Evolutionary conservation across 2,797 vertebrate species (phyloP).

Genomic region (Molossus molossus): DNA sequence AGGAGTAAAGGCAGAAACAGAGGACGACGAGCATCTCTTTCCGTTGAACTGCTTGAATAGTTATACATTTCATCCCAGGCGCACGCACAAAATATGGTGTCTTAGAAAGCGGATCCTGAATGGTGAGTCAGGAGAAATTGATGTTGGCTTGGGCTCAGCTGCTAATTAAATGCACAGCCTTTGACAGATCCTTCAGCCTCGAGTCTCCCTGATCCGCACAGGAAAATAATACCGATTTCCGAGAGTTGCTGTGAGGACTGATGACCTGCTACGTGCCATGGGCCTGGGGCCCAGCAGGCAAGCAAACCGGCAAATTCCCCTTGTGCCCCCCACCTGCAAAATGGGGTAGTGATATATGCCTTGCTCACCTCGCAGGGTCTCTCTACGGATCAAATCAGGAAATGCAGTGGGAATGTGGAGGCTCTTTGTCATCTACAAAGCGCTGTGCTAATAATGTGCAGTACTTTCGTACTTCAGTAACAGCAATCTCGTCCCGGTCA

Average conservation of each 20-base stretch:
- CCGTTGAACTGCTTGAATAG: neutral
- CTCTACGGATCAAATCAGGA: conserved; percentile 55
- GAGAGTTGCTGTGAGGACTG: neutral
- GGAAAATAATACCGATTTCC: neutral
- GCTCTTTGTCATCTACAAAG: neutral
- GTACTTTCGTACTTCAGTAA: neutral
- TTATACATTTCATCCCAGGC: neutral
- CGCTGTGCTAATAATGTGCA: accelerated
- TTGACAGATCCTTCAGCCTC: conserved; percentile 46
- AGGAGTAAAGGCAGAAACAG: neutral
- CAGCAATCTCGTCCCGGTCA: neutral
- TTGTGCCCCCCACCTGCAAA: conserved; percentile 38
- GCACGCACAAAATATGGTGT: neutral
- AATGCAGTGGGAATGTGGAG: neutral
- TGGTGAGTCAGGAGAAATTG: conserved; percentile 22
- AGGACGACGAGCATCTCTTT: neutral
- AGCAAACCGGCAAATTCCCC: neutral
- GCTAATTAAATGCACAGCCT: conserved; percentile 30
- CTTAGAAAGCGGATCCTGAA: neutral
- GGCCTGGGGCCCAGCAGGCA: neutral
- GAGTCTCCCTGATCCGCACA: neutral
- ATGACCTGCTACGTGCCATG: neutral
- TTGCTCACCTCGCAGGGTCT: neutral
- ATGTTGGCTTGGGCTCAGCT: conserved; percentile 4
- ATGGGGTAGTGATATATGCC: neutral